Base-by-base conservation (phyloP, 1,140 invertebrate genomes). In the Sitophilus oryzae region DNA sequence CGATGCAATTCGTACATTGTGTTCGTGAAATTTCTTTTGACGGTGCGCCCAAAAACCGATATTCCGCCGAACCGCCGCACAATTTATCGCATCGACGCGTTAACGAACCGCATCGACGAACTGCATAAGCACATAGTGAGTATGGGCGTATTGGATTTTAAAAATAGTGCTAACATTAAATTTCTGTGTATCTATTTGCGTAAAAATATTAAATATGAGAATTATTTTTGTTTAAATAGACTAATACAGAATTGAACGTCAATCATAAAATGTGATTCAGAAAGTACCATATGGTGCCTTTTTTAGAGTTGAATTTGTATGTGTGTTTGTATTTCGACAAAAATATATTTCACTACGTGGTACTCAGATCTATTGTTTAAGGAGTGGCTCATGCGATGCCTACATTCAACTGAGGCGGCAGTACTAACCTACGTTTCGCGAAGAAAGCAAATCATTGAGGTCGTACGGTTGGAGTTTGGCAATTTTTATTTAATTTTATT, bases 301-400 rank as follows among this genome's bases (percentile, higher is more conserved):
- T 30, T 11, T 30, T 30, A 11, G 25, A 5, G 11, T 30, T 30
- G 5, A 30, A 30, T 11, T 5, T 6, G 25, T 11, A 11, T 11
- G n/a, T n/a, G n/a, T n/a, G n/a, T n/a, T n/a, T 30, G 25, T 30
- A 6, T 30, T 30, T 11, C 5, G 11, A 30, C 5, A 5, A 30
- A 5, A 30, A 5, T 30, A 5, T 30, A 11, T 11, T 11, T 30
- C 25, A 11, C 25, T 30, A 11, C 25, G 25, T 30, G 25, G 21
- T 37, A 49, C 37, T 49, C 36, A 40, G 40, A 21, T 19, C 47
- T 20, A 38, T 49, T 45, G 34, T 45, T 51, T 5, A 21, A 44
- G 47, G 41, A 51, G 48, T 51, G 35, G 40, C 41, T 35, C n/a
- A n/a, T n/a, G 44, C 21, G 41, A 41, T 57, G 20, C 50, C 47